These are phyloP conservation scores for Drosophila aldrichi DNA, from an alignment of 2,888 invertebrate species.

Conservation along the genomic window DNA sequence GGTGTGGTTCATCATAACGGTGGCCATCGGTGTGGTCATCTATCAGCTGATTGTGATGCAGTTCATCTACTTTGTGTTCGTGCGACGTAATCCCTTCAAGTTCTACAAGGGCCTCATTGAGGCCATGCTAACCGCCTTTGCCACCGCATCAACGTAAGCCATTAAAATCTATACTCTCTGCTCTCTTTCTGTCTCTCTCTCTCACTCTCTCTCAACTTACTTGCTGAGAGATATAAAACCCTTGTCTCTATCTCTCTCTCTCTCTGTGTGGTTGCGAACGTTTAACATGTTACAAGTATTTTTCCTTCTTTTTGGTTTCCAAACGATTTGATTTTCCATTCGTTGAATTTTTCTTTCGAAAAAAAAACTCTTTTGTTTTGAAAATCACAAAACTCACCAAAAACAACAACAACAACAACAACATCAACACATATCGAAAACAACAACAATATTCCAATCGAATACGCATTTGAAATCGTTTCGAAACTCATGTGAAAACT, in stretches of 20 bases:
- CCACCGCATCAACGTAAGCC: slow-evolving; percentile 95
- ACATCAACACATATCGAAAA: slow-evolving; percentile 25
- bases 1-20: slow-evolving; percentile 92
- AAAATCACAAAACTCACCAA: slow-evolving; percentile 45
- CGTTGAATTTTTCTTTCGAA: slow-evolving; percentile 43
- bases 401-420: slow-evolving; percentile 29
- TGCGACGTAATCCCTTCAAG: slow-evolving; percentile 93
- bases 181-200: slow-evolving; percentile 29
- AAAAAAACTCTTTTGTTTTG: slow-evolving; percentile 57
- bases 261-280: slow-evolving; percentile 41
- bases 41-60: slow-evolving; percentile 95
- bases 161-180: slow-evolving; percentile 52
- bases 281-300: slow-evolving; percentile 79
- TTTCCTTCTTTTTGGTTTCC: slow-evolving; percentile 78
- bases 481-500: slow-evolving; percentile 16
- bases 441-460: slow-evolving; percentile 16
- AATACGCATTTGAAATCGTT: slow-evolving; percentile 15
- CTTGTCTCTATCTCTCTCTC: slow-evolving; percentile 71
- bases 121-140: slow-evolving; percentile 94
- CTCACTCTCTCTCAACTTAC: slow-evolving; percentile 36
- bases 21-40: slow-evolving; percentile 92
- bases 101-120: slow-evolving; percentile 93
- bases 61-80: slow-evolving; percentile 91
- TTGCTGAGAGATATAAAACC: slow-evolving; percentile 24
- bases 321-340: slow-evolving; percentile 62